These are phyloP conservation scores for Acrocera orbiculus DNA, from an alignment of 2,888 invertebrate species.

Conservation along the genomic window DNA sequence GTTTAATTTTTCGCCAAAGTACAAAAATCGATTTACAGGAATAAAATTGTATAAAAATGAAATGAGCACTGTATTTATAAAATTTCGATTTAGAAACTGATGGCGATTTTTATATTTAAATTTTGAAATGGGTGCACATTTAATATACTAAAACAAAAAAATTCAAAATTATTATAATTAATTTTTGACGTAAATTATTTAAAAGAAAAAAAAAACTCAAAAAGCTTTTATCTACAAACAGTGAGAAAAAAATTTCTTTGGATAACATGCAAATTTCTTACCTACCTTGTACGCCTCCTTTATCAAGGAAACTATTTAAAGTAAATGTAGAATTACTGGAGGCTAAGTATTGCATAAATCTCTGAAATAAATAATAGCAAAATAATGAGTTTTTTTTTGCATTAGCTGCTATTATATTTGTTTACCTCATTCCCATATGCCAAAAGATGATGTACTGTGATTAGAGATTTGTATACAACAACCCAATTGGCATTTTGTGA, in stretches of 20 bases:
- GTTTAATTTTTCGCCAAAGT: too few species aligned
- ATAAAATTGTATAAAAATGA: too few species aligned
- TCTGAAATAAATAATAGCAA: conserved; percentile 39
- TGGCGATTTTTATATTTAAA: too few species aligned
- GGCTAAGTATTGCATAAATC: conserved; percentile 98
- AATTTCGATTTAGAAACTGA: too few species aligned
- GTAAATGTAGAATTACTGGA: conserved; percentile 99
- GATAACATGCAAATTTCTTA: not conserved
- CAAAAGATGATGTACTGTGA: conserved; percentile 97
- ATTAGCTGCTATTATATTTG: not conserved
- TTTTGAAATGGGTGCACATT: too few species aligned
- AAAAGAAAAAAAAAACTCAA: not conserved
- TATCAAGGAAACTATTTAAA: conserved; percentile 93
- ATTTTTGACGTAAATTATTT: too few species aligned
- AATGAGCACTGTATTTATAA: too few species aligned
- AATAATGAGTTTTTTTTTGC: not conserved
- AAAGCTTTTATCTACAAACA: too few species aligned
- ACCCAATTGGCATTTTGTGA: conserved; percentile 98
- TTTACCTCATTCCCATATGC: conserved; percentile 98
- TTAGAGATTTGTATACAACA: conserved; percentile 94
- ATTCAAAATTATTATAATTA: not conserved
- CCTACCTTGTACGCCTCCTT: conserved; percentile 92
- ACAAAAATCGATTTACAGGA: too few species aligned
- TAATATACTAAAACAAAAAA: too few species aligned
- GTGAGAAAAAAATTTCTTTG: too few species aligned